Evolutionary conservation across 2,797 vertebrate genomes (phyloP), one percentile per base, ranked within the genome.

Genomic region (Clamator glandarius): DNA sequence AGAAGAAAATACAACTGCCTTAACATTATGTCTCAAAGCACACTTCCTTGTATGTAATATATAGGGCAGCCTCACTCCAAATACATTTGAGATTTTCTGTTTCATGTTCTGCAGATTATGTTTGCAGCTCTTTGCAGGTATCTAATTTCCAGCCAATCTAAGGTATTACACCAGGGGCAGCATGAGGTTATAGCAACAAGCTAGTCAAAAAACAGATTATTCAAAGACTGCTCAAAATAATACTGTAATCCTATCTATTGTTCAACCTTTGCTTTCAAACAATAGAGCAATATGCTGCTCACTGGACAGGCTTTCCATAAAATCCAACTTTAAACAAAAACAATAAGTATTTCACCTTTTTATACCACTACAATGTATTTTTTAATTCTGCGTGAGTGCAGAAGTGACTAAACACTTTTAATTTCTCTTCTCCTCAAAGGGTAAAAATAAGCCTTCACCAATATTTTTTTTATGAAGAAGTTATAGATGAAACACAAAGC

Each of bases 181-280:
- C 36, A 68, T 41, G n/a, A 80, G 64, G 70, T 77, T 94, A 85
- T 42, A 95, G 51, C 58, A 93, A 67, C 51, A 80, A 91, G 57
- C 20, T 64, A 84, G 64, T 68, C 51, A 86, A 86, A 95, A 96
- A 78, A 4, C 36, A 87, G 80, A 72, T 83, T 93, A 88, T 89
- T 91, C 84, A 87, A 91, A 92, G 31, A 59, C 76, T 66, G 64
- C 36, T 89, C 66, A 91, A 89, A 93, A 93, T 72, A 93, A 93
- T 87, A 85, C 17, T 55, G 39, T 89, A 84, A 78, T 78, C 91
- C 79, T 77, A 77, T 44, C 61, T 87, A 8, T 29, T 77, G 39
- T 83, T n/a, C 11, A 66, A 75, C 82, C 72, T 90, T 74, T 74
- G 24, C 23, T 82, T 89, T 64, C 63, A 82, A 80, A 70, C 64